Evolutionary conservation across 2,113 vertebrate species (phyloP).

Genomic region (Arenaria interpres): DNA sequence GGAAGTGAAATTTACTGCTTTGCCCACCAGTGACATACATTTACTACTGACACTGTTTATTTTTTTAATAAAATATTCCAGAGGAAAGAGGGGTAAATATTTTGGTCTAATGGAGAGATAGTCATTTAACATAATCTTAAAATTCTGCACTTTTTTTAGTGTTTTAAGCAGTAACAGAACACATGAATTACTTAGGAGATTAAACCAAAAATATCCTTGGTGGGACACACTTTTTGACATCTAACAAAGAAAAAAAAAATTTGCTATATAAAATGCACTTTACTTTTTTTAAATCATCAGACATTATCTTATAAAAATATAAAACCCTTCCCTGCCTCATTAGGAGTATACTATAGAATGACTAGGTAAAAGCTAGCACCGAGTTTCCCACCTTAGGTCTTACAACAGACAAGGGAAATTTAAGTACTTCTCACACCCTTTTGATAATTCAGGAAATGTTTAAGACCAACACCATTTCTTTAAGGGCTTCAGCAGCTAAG

Average conservation of each 20-base stretch:
- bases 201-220: background rate
- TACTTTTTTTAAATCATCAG: background rate
- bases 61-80: background rate
- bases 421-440: background rate
- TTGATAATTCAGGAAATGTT: background rate
- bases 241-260: background rate
- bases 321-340: background rate
- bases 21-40: background rate
- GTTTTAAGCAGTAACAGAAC: background rate
- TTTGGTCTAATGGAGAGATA: background rate
- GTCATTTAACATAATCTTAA: background rate
- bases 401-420: background rate
- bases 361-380: background rate
- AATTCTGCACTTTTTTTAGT: too few species aligned
- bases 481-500: background rate
- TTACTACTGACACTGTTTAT: background rate
- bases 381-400: background rate
- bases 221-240: background rate
- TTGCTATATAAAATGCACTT: background rate
- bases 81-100: background rate
- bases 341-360: rapidly evolving
- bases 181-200: background rate
- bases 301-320: too few species aligned
- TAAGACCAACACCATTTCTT: background rate
- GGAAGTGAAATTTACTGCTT: background rate